phyloP scores from a whole-genome alignment of 2,113 vertebrate genomes.

The Pedionomus torquatus region DNA sequence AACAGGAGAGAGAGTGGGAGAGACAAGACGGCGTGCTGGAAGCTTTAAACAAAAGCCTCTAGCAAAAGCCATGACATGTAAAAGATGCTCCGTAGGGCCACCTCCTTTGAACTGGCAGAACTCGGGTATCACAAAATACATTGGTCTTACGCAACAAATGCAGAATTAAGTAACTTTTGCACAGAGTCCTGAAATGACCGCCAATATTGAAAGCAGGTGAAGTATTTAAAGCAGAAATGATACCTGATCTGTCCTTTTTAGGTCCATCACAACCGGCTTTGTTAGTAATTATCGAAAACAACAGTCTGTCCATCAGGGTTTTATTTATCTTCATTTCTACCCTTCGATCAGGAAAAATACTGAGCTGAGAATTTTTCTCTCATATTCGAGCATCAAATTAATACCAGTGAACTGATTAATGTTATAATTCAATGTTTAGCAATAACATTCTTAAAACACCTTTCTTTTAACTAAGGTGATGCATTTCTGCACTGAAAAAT shows the following conservation, averaged over 20 bases:
- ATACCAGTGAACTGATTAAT: not conserved
- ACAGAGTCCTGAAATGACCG: constrained; percentile 49
- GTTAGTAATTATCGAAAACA: constrained; percentile 52
- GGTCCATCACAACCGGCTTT: constrained; percentile 4
- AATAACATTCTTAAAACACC: not conserved
- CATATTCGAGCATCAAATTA: not conserved
- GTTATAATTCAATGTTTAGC: not conserved
- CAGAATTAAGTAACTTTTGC: constrained; percentile 8
- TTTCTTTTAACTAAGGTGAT: not conserved
- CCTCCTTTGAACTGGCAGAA: constrained; percentile 68
- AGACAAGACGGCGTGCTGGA: not conserved
- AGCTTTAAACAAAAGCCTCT: constrained; percentile 59
- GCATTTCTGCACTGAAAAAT: not conserved
- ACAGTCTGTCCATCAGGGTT: not conserved
- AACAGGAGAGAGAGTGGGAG: constrained; percentile 11
- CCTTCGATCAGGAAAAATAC: not conserved
- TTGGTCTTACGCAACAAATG: constrained; percentile 54
- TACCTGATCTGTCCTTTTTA: constrained; percentile 12
- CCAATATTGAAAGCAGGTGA: constrained; percentile 63
- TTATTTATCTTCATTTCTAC: not conserved
- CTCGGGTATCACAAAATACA: constrained; percentile 39
- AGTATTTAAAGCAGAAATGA: not conserved
- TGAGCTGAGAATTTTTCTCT: not conserved
- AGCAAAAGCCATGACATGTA: constrained; percentile 54
- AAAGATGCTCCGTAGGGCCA: constrained; percentile 44